Percentiles rank a stretch among this genome's conserved stretches.
Conservation (phyloP, 2,797 vertebrate species). For the Anolis apletophallus region DNA sequence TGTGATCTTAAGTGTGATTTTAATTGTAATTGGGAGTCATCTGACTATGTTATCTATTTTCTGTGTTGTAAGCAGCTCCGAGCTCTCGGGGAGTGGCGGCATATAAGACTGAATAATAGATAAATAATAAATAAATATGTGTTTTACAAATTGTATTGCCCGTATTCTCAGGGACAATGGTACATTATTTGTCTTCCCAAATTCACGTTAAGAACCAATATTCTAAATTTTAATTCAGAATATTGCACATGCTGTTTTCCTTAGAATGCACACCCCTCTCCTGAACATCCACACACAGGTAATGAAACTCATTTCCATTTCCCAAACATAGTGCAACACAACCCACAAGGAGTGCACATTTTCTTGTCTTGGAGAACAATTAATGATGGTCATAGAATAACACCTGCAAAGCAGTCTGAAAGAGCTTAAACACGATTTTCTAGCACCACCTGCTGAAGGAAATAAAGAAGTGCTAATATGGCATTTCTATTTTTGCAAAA, state of each 20-base stretch:
- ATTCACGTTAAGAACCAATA: not conserved
- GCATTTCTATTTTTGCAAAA: not conserved
- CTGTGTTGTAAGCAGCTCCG: no score
- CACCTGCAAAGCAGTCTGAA: not conserved
- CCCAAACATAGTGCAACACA: not conserved
- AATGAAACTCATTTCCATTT: not conserved
- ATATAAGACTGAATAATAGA: no score
- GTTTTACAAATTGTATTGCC: not conserved
- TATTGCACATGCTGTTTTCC: not conserved
- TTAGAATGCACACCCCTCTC: not conserved
- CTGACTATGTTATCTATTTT: no score
- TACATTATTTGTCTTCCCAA: not conserved
- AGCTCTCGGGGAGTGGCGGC: no score
- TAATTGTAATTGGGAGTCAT: no score
- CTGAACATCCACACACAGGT: not conserved
- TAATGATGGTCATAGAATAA: not conserved
- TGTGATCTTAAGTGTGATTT: no score
- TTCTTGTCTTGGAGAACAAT: rapidly evolving
- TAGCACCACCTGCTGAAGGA: slow-evolving; percentile 64
- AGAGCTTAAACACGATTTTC: slow-evolving; percentile 1
- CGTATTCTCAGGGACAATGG: not conserved
- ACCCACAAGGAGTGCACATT: not conserved
- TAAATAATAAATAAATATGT: not conserved
- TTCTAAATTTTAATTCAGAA: not conserved
- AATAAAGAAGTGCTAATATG: slow-evolving; percentile 16